Percentiles rank a stretch among this genome's conserved stretches.
Conservation (phyloP, 2,113 vertebrate species). For the Cyanoramphus novaezelandiae region DNA sequence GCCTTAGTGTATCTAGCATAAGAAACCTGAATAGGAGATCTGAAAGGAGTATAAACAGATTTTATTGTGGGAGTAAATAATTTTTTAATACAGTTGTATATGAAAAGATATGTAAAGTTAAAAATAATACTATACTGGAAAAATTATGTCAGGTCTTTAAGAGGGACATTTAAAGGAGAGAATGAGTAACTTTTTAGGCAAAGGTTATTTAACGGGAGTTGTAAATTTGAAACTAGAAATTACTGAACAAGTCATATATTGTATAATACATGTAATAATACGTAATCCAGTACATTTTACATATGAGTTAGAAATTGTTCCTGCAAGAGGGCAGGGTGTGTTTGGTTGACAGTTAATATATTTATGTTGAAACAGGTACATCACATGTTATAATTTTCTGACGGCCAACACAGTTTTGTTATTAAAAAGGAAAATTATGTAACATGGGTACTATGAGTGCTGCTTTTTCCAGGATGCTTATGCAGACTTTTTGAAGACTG, state of each 20-base stretch:
- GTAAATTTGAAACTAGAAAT: not conserved
- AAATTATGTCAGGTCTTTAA: not conserved
- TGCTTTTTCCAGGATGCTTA: not conserved
- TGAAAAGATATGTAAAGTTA: not conserved
- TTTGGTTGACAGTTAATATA: not conserved
- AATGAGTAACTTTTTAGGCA: not conserved
- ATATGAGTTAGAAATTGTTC: not conserved
- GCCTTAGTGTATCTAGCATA: not conserved
- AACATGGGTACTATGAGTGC: not conserved
- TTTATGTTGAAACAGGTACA: not conserved
- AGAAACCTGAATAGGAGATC: not conserved
- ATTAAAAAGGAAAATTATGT: not conserved
- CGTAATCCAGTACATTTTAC: not conserved
- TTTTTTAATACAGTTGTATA: not conserved
- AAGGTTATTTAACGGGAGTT: not conserved
- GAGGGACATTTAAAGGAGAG: not conserved
- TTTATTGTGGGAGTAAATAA: not conserved
- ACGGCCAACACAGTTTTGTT: not conserved
- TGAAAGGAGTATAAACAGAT: not conserved
- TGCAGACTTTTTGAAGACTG: not conserved
- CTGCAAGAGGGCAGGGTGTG: accelerated
- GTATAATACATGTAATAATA: not conserved
- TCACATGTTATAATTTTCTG: not conserved
- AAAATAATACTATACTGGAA: not conserved
- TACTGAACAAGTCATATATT: not conserved